A percentile compares a stretch with the other conserved stretches of the same genome.
Evolutionary conservation across 2,113 vertebrate species (phyloP).

Genomic region (Scartelaos histophorus): DNA sequence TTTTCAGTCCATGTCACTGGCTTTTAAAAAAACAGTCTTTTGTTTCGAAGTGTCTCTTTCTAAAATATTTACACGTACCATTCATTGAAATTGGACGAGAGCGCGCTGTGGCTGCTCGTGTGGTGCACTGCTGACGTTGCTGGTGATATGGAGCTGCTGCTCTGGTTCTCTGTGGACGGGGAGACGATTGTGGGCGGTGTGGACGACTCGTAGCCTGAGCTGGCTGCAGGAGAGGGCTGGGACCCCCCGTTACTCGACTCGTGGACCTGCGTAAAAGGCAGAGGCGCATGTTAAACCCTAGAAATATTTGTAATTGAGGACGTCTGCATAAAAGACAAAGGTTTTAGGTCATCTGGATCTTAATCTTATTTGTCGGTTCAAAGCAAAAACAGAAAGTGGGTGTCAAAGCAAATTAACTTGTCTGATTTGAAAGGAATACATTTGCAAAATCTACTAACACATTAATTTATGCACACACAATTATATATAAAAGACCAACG

Average conservation of each 20-base stretch:
- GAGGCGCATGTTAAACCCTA: not conserved
- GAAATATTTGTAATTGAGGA: not conserved
- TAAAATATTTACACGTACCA: constrained; percentile 99
- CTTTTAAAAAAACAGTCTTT: constrained; percentile 81
- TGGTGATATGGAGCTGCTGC: constrained; percentile 95
- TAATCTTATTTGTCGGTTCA: constrained; percentile 57
- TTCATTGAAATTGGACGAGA: constrained; percentile 99
- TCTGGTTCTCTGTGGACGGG: constrained; percentile 98
- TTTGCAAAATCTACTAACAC: not conserved
- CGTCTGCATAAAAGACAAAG: constrained; percentile 12
- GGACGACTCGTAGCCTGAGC: constrained; percentile 98
- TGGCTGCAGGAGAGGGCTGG: constrained; percentile 97
- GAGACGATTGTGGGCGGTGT: constrained; percentile 99
- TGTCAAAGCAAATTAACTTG: constrained; percentile 51
- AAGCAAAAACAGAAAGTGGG: constrained; percentile 41
- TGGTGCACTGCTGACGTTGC: constrained; percentile 95
- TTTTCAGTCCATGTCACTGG: constrained; percentile 83
- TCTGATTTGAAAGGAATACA: constrained; percentile 11
- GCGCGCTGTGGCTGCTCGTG: constrained; percentile 95
- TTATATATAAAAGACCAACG: not conserved
- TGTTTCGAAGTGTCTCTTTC: constrained; percentile 39
- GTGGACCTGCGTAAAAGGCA: constrained; percentile 83
- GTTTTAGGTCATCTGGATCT: constrained; percentile 35
- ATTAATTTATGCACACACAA: constrained; percentile 5
- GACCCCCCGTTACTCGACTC: constrained; percentile 91